Evolutionary conservation across 1,140 invertebrate species (phyloP).

Genomic region (Oryzaephilus surinamensis): DNA sequence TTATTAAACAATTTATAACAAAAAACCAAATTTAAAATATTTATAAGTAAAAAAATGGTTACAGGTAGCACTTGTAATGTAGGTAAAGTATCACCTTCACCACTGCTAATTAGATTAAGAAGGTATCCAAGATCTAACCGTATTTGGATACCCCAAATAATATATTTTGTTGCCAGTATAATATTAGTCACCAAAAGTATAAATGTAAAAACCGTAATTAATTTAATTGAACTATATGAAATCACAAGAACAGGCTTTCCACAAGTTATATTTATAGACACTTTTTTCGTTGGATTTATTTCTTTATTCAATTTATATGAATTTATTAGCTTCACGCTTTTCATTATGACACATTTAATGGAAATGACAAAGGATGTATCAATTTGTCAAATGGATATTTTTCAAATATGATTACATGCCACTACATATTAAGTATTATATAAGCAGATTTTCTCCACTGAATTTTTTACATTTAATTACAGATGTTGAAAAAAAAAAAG

Average conservation of each 20-base stretch:
- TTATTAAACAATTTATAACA: constrained; percentile 17
- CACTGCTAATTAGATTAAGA: constrained; percentile 26
- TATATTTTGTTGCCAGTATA: constrained; percentile 16
- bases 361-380: no score
- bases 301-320: no score
- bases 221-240: background rate
- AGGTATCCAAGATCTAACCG: constrained; percentile 24
- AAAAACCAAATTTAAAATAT: constrained; percentile 17
- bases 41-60: constrained; percentile 20
- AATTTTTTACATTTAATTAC: no score
- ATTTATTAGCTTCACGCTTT: no score
- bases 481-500: no score
- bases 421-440: no score
- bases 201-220: background rate
- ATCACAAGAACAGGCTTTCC: background rate
- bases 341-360: no score
- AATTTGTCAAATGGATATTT: no score
- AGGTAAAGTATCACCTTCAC: constrained; percentile 24
- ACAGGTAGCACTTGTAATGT: constrained; percentile 18
- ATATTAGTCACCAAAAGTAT: constrained; percentile 6
- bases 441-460: no score
- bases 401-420: no score
- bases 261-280: no score
- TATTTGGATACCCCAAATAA: constrained; percentile 20
- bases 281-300: no score